A percentile compares a stretch with the other conserved stretches of the same genome.
phyloP scores from a whole-genome alignment of 2,888 invertebrate genomes.

The Amphipoea oculea region DNA sequence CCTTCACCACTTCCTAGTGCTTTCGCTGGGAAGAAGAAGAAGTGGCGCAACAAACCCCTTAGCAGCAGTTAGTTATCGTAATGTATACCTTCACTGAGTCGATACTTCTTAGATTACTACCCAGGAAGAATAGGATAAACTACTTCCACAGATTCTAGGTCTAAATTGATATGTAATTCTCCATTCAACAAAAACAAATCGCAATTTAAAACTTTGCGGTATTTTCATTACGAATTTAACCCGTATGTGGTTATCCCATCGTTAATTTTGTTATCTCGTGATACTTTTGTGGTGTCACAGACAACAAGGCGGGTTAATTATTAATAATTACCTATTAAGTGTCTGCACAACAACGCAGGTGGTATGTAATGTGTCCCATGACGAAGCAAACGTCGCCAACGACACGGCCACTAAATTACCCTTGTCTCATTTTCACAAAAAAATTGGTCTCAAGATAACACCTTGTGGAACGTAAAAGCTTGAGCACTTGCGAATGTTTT shows the following conservation, averaged over 20 bases:
- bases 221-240: not conserved
- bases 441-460: slow-evolving; percentile 60
- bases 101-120: not conserved
- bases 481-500: slow-evolving; percentile 22
- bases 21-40: not conserved
- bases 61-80: not conserved
- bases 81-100: not conserved
- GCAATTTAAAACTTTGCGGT: not conserved
- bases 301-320: slow-evolving; percentile 27
- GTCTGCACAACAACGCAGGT: slow-evolving; percentile 12
- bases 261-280: not conserved
- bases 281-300: slow-evolving; percentile 12
- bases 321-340: slow-evolving; percentile 40
- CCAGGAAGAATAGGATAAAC: not conserved
- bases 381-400: slow-evolving; percentile 33
- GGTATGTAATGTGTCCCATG: slow-evolving; percentile 46
- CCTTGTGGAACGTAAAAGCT: slow-evolving; percentile 47
- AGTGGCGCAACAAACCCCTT: not conserved
- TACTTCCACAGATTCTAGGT: not conserved
- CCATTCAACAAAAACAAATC: not conserved
- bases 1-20: not conserved
- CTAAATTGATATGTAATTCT: not conserved
- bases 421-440: slow-evolving; percentile 46
- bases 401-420: slow-evolving; percentile 42
- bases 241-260: not conserved